Evolutionary conservation across 23 tunicate species (phyloP), one percentile per base, ranked within the genome.

Genomic region (Trididemnum nubilum): DNA sequence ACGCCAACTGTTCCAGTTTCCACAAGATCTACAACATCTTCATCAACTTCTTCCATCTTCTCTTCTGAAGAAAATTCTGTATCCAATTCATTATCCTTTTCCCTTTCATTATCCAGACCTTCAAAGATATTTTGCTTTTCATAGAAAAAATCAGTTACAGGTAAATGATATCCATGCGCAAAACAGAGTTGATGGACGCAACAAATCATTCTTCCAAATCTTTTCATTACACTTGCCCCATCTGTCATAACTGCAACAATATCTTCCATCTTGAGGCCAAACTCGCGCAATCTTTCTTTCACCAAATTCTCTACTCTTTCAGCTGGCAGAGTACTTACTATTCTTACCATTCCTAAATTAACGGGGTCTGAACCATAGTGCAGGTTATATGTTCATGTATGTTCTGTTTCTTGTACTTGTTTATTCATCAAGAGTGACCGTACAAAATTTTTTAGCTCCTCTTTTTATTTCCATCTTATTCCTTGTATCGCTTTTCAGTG

Each of bases 171-270:
- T 59, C 73, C 87, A 84, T 73, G 81, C 57, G 81, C 81, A 84
- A 73, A 84, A 60, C 87, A 84, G 35, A 75, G 72, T 60, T 84
- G 87, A 31, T 84, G 87, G 74, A 75, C 31, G 71, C 81, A 84
- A 60, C 60, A 54, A 34, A 73, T 75, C 87, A 84, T 74, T 75
- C 87, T 85, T 78, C 89, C 89, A 78, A 85, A 85, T n/a, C 88
- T 85, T 40, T 85, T 77, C 88, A 85, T 77, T 36, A 85, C 83
- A 78, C 84, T 78, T 65, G 89, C 89, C 51, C 89, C 89, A 85
- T 78, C 84, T 85, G 83, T 85, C 65, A 84, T 77, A 34, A 76
- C 83, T 85, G 89, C 89, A 64, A 78, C 89, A 85, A 78, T 85
- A 25, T 78, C 77, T 51, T 85, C 84, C 64, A 81, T 81, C 71